phyloP scores from a whole-genome alignment of 2,797 vertebrate genomes.

The Australoheros facetus region DNA sequence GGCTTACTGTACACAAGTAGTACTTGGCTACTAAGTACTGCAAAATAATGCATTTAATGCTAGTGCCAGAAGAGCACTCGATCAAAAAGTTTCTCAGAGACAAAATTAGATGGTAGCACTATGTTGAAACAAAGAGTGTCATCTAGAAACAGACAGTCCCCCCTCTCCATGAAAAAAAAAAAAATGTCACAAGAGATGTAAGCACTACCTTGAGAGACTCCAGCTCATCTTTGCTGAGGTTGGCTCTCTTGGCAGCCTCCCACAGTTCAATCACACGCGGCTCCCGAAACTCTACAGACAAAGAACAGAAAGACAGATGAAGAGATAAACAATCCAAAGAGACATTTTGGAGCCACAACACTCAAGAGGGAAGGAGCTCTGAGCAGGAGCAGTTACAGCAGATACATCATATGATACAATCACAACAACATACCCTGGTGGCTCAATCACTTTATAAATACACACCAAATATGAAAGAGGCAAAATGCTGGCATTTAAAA shows the following conservation, averaged over 20 bases:
- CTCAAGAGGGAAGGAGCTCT: neutral
- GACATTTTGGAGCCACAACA: constrained; percentile 17
- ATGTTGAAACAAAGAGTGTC: neutral
- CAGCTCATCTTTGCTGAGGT: constrained; percentile 90
- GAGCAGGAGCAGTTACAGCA: constrained; percentile 19
- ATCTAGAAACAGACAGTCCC: neutral
- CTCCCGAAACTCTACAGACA: constrained; percentile 89
- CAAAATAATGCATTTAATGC: constrained; percentile 4
- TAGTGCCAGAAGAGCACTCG: neutral
- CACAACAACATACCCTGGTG: neutral
- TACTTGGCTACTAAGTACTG: constrained; percentile 8
- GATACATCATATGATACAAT: neutral
- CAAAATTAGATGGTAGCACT: neutral
- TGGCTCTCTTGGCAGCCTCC: constrained; percentile 91
- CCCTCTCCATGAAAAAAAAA: neutral
- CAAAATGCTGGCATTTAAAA: neutral
- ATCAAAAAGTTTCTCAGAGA: constrained; percentile 23
- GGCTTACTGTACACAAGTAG: constrained; percentile 14
- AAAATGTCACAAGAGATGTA: neutral
- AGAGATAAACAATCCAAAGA: constrained; percentile 17
- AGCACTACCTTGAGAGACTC: constrained; percentile 90
- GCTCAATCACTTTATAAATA: constrained; percentile 2
- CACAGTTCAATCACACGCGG: constrained; percentile 95
- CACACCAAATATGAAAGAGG: neutral
- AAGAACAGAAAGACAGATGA: constrained; percentile 7